phyloP scores from a whole-genome alignment of 2,113 vertebrate genomes.

The Gopherus evgoodei region DNA sequence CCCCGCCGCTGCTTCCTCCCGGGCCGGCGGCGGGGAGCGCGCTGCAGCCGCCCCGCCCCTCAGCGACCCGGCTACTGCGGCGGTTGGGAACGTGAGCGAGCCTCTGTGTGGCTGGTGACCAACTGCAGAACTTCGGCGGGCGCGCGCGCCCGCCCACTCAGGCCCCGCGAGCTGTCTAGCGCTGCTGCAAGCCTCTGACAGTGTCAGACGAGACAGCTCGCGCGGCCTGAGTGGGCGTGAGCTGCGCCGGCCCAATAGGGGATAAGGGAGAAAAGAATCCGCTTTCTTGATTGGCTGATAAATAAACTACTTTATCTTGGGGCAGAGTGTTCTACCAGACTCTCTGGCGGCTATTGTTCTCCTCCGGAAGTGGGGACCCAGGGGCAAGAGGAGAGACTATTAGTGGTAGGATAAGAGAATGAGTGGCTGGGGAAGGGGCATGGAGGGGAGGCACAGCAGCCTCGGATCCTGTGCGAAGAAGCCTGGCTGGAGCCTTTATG shows the following conservation, averaged over 20 bases:
- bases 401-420: no score
- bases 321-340: not conserved
- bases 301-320: not conserved
- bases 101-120: not conserved
- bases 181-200: not conserved
- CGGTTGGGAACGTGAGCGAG: conserved; percentile 1
- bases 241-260: not conserved
- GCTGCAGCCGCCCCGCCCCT: not conserved
- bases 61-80: not conserved
- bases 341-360: fast-evolving
- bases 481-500: not conserved
- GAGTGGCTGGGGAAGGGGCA: not conserved
- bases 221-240: not conserved
- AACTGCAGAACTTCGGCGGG: conserved; percentile 32
- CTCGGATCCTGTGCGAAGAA: no score
- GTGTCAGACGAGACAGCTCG: not conserved
- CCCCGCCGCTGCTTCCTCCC: not conserved
- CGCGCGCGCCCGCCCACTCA: not conserved
- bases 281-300: not conserved
- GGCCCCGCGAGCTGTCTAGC: not conserved
- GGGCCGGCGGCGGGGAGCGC: not conserved
- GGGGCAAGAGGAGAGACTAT: no score
- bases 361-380: no score
- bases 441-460: no score
- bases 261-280: not conserved